Evolutionary conservation across 2,888 invertebrate species (phyloP), one percentile per base, ranked within the genome.

Genomic region (Malthinus seriepunctatus): DNA sequence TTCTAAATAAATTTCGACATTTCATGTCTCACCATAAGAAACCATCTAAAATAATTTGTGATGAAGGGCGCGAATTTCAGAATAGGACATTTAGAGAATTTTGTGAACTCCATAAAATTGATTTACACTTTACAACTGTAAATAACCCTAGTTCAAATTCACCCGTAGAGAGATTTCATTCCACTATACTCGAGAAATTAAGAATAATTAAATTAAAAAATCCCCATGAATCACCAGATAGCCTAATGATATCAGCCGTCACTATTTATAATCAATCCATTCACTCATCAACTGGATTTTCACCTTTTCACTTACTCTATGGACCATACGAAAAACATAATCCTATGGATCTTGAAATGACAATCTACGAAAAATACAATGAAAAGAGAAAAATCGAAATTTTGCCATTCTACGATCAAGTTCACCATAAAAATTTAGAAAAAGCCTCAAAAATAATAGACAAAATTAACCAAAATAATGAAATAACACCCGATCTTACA

Each of bases 341-440:
- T 9, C 8, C 23, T 4, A 23, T 23, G 2, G n/a, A 44, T 9
- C n/a, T 44, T 6, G 23, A 44, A 1, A 9, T 23, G n/a, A 44
- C 31, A 8, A 15, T 44, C 8, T 23, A 44, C 4, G 31, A 44
- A 6, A n/a, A 15, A 8, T 44, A 64, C 37, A 60, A 65, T 35
- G 52, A 64, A 32, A 65, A 64, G 55, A 11, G 35, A 35, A 48
- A 48, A 35, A 33, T 9, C 12, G 48, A 48, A 34, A 12, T 48
- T 10, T 12, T 35, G 8, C 51, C 44, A 4, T 50, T 56, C 11
- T 44, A 33, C 8, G 47, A 51, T 8, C 32, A 51, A 44, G 2
- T 56, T 1, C n/a, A 38, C 7, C 11, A 10, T 5, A 11, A 42
- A 15, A 38, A 8, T 0, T 11, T 59, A 47, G 33, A 59, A 32